phyloP scores from a whole-genome alignment of 2,797 vertebrate genomes.

The Propithecus deckenii region DNA sequence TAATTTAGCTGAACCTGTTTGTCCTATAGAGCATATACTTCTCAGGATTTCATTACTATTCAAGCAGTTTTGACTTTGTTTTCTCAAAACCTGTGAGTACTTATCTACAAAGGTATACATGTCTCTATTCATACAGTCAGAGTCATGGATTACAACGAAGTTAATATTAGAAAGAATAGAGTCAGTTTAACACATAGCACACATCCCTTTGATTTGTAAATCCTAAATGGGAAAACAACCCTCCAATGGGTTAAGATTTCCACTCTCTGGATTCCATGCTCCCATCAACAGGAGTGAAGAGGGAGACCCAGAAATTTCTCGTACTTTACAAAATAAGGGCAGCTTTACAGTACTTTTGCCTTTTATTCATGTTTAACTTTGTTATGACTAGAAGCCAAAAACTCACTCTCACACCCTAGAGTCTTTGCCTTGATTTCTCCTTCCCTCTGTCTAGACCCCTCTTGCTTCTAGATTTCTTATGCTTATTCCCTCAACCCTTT shows the following conservation, averaged over 20 bases:
- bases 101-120: background rate
- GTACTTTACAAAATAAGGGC: background rate
- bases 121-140: background rate
- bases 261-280: background rate
- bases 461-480: background rate
- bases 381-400: background rate
- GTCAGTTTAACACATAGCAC: background rate
- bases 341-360: background rate
- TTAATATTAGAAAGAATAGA: background rate
- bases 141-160: background rate
- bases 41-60: background rate
- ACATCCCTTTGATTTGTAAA: background rate
- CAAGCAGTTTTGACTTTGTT: background rate
- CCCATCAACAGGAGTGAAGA: background rate
- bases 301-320: background rate
- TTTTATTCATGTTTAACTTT: background rate
- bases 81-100: background rate
- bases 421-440: background rate
- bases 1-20: constrained; percentile 59
- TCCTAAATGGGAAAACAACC: background rate
- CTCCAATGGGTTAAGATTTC: background rate
- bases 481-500: background rate
- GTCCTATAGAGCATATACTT: constrained; percentile 31
- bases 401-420: background rate
- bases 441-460: background rate